A percentile compares a stretch with the other conserved stretches of the same genome.
Conservation (phyloP, 2,113 vertebrate genomes). For the Gallinago jamesoni region DNA sequence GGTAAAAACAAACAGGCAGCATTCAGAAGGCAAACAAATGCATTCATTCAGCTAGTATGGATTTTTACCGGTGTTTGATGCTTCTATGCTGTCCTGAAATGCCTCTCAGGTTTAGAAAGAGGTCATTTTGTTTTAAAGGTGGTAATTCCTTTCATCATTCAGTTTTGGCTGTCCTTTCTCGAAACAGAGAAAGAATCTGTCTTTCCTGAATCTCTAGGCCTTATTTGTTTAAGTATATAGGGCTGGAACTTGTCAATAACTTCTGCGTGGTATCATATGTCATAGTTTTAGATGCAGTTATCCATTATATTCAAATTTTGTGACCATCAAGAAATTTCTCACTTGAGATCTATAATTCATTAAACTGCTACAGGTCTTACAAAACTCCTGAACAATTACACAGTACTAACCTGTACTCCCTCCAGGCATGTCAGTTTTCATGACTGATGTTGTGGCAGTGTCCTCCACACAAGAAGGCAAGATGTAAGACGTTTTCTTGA, state of each 20-base stretch:
- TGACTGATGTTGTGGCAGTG: neutral
- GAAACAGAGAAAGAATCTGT: neutral
- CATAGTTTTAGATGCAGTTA: neutral
- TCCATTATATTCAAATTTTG: neutral
- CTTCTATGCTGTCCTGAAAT: neutral
- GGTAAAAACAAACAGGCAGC: neutral
- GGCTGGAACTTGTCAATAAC: neutral
- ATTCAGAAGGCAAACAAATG: neutral
- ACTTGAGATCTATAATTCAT: neutral
- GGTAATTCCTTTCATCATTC: neutral
- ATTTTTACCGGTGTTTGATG: neutral
- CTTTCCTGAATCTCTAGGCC: neutral
- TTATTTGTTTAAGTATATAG: neutral
- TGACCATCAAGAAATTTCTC: neutral
- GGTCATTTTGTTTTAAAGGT: neutral
- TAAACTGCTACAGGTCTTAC: neutral
- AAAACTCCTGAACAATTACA: neutral
- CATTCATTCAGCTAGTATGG: neutral
- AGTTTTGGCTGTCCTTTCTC: neutral
- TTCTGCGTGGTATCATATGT: neutral
- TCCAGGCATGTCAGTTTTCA: neutral
- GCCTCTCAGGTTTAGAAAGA: neutral
- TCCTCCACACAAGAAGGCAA: neutral
- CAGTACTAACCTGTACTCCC: neutral
- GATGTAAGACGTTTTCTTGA: neutral